Conservation (phyloP, 2,888 invertebrate genomes). For the Xestobium rufovillosum region DNA sequence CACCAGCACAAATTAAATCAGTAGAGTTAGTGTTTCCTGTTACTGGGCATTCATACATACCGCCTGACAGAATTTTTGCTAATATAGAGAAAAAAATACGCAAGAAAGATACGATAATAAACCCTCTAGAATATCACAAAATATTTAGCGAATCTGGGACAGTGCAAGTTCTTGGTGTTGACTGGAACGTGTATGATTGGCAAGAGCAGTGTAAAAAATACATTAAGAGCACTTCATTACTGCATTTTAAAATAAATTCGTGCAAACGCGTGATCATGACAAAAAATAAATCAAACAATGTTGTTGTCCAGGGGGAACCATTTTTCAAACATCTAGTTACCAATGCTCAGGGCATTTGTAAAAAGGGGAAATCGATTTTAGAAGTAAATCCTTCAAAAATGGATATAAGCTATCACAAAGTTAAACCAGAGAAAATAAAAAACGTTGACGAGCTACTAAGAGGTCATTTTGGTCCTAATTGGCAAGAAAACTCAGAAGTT, state of each 20-base stretch:
- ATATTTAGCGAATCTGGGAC: slow-evolving; percentile 1
- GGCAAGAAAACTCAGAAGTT: neutral
- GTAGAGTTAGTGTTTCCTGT: slow-evolving; percentile 5
- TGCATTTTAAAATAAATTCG: neutral
- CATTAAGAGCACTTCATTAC: neutral
- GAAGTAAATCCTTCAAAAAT: slow-evolving; percentile 1
- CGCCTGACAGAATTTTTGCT: slow-evolving; percentile 5
- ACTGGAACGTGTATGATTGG: slow-evolving; percentile 1
- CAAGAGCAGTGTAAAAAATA: slow-evolving; percentile 1
- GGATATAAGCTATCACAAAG: neutral
- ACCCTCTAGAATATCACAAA: slow-evolving; percentile 3
- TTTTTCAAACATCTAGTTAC: neutral
- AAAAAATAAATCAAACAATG: neutral
- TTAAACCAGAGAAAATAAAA: slow-evolving; percentile 2
- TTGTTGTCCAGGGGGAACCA: slow-evolving; percentile 1
- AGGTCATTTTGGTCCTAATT: slow-evolving; percentile 1
- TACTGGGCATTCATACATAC: slow-evolving; percentile 4
- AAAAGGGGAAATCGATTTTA: slow-evolving; percentile 1
- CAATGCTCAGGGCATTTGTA: neutral
- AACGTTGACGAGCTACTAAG: slow-evolving; percentile 1
- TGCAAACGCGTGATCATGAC: slow-evolving; percentile 1
- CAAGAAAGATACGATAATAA: slow-evolving; percentile 6
- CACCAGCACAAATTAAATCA: slow-evolving; percentile 4
- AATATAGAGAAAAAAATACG: slow-evolving; percentile 4
- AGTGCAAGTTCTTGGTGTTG: too few species aligned